Conservation (phyloP, 2,113 vertebrate species). For the Coregonus clupeaformis region DNA sequence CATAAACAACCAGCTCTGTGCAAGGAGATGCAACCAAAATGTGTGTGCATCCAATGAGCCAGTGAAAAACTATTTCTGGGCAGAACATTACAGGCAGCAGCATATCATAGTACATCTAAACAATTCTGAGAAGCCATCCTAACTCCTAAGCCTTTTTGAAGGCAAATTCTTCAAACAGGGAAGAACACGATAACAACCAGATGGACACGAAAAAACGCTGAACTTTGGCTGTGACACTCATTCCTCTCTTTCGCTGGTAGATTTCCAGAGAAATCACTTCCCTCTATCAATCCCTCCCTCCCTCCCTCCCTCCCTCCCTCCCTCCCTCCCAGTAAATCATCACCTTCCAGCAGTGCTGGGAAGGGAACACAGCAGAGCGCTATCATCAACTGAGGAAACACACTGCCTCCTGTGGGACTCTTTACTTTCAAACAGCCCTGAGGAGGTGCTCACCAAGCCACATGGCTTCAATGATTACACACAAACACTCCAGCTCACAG, state of each 20-base stretch:
- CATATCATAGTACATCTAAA: not conserved
- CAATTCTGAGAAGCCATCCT: not conserved
- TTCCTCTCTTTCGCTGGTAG: slow-evolving; percentile 33
- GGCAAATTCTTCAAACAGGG: slow-evolving; percentile 10
- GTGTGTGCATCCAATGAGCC: not conserved
- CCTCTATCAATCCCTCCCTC: slow-evolving; percentile 29
- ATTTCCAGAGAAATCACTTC: slow-evolving; percentile 1
- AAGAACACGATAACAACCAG: slow-evolving; percentile 32
- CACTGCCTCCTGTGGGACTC: slow-evolving; percentile 61
- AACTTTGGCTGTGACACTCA: slow-evolving; percentile 29
- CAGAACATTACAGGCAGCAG: not conserved
- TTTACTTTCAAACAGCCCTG: slow-evolving; percentile 58
- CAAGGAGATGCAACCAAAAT: not conserved
- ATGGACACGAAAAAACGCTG: slow-evolving; percentile 16
- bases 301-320: slow-evolving; percentile 29
- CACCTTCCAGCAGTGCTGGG: slow-evolving; percentile 35
- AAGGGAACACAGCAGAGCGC: slow-evolving; percentile 29
- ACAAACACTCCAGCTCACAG: slow-evolving; percentile 52
- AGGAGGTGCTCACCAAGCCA: slow-evolving; percentile 48
- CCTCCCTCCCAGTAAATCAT: slow-evolving; percentile 43
- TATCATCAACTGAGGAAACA: slow-evolving; percentile 74
- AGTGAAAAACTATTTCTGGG: not conserved
- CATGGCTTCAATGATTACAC: slow-evolving; percentile 65
- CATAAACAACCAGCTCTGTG: not conserved
- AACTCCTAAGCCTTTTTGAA: not conserved